Conservation (phyloP, 2,113 vertebrate species). For the Octodon degus region DNA sequence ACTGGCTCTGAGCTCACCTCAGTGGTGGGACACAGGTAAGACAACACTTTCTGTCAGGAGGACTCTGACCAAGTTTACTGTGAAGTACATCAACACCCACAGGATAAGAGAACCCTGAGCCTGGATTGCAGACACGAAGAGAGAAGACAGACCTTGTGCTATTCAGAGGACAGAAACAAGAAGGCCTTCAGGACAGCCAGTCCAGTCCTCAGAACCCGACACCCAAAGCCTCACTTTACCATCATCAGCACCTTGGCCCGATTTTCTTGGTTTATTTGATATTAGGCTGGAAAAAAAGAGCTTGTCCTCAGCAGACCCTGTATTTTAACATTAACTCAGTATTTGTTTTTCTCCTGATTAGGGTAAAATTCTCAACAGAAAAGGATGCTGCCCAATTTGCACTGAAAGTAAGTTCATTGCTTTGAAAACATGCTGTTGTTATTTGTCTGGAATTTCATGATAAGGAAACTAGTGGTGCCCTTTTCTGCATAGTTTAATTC, state of each 20-base stretch:
- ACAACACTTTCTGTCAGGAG: background rate
- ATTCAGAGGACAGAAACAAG: slow-evolving; percentile 63
- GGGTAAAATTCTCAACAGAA: slow-evolving; percentile 79
- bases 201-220: slow-evolving; percentile 78
- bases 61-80: background rate
- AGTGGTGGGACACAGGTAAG: background rate
- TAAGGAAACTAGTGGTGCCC: background rate
- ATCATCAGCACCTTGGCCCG: slow-evolving; percentile 52
- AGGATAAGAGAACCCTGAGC: background rate
- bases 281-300: slow-evolving; percentile 38
- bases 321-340: slow-evolving; percentile 77
- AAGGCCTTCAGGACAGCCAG: slow-evolving; percentile 68
- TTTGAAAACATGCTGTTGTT: slow-evolving; percentile 17
- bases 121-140: background rate
- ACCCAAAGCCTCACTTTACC: slow-evolving; percentile 72
- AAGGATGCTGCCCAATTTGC: background rate
- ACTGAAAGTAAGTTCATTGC: slow-evolving; percentile 54
- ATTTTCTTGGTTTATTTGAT: slow-evolving; percentile 75
- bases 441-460: background rate
- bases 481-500: slow-evolving; percentile 41
- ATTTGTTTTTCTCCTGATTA: slow-evolving; percentile 85
- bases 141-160: slow-evolving; percentile 52
- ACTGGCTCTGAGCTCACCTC: background rate
- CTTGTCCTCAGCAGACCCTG: slow-evolving; percentile 68
- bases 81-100: background rate